Evolutionary conservation across 2,888 invertebrate species (phyloP), one percentile per base, ranked within the genome.

Genomic region (Raillietiella orientalis): DNA sequence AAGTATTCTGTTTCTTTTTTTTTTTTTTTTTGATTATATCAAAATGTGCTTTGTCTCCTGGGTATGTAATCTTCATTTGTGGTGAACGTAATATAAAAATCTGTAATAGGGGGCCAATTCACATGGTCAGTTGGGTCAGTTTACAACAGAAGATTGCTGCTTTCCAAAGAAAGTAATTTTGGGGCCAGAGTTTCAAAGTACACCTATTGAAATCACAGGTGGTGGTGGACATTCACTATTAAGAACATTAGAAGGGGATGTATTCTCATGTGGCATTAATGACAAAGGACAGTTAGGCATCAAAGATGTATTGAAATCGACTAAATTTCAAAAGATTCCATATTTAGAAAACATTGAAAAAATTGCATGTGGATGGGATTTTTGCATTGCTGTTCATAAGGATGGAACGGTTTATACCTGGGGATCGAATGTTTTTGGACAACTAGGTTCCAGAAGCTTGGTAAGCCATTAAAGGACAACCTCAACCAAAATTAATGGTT

Each of bases 181-280:
- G 3, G 4, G 25, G 5, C 14, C 10, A 13, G 21, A 21, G 9
- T 13, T 27, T 13, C 4, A 26, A 21, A 8, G 21, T 6, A 14
- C 10, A 5, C 9, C n/a, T n/a, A 5, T 14, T 9, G 4, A 14
- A 8, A 15, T 11, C 16, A 11, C 56, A 14, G 71, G 70, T 30
- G 72, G 72, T 29, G 72, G 67, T 10, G 70, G 67, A 1, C 72
- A 72, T 42, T 59, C 66, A 3, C 44, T 74, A 14, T 47, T 71
- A 20, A 42, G 71, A 30, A 62, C 65, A 36, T 47, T 46, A 22
- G 49, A 53, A 30, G 69, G 70, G n/a, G 53, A 52, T 29, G 49
- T 72, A 15, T 70, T 59, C 39, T 57, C 64, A 23, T 69, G 71
- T 41, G 74, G 74, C 4, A 66, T 65, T 62, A 72, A 72, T 42